These are phyloP conservation scores for Neuroterus valhalla DNA, from an alignment of 1,140 invertebrate genomes.

Conservation along the genomic window DNA sequence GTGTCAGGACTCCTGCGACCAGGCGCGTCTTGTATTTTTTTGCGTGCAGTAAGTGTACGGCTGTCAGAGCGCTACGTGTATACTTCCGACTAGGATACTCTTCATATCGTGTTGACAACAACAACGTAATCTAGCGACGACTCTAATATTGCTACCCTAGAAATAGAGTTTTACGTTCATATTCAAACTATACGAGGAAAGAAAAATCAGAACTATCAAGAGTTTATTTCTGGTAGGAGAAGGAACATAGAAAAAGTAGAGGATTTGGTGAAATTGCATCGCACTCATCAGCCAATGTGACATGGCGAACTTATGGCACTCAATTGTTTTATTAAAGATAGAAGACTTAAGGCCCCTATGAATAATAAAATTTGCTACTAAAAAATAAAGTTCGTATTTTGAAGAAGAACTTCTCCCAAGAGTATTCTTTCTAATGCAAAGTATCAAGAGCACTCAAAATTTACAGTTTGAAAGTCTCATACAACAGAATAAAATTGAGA, in stretches of 20 bases:
- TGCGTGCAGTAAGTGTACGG: too few relatives aligned
- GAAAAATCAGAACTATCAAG: too few relatives aligned
- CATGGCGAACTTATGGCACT: not conserved
- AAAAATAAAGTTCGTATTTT: constrained; percentile 13
- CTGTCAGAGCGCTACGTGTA: too few relatives aligned
- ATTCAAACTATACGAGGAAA: too few relatives aligned
- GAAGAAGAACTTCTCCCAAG: not conserved
- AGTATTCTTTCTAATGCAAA: not conserved
- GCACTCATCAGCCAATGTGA: not conserved
- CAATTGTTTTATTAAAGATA: not conserved
- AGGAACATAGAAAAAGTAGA: not conserved
- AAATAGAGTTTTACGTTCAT: too few relatives aligned
- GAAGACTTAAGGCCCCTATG: not conserved
- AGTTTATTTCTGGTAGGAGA: not conserved
- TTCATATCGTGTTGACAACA: too few relatives aligned
- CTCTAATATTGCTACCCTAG: too few relatives aligned
- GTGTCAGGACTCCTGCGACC: too few relatives aligned
- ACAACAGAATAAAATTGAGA: not conserved
- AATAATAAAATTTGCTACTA: constrained; percentile 52
- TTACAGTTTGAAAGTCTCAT: not conserved
- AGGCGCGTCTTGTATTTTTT: too few relatives aligned
- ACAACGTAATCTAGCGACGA: too few relatives aligned
- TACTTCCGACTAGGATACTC: too few relatives aligned
- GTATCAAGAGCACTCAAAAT: not conserved
- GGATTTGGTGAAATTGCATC: not conserved